Evolutionary conservation across 1,140 invertebrate species (phyloP), one percentile per base, ranked within the genome.

Genomic region (Pararge aegeria): DNA sequence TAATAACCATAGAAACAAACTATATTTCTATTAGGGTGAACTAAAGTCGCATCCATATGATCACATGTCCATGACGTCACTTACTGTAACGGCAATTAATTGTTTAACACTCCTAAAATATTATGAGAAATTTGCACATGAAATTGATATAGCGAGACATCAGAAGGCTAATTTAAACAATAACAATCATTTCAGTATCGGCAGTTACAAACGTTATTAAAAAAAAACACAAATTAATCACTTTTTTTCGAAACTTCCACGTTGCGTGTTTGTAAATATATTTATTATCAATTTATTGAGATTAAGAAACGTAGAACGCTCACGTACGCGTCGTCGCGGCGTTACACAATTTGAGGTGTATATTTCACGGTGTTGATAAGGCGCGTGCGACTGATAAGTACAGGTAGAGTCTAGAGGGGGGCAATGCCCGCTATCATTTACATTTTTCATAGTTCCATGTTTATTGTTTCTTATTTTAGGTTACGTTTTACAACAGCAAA

Each of bases 371-470:
- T 7, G 48, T 12, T 61, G 61, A 63, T 63, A 63, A 63, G 38
- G 40, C 48, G 54, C 61, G 61, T 56, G 27, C 61, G 61, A 53
- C 49, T 54, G 61, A 63, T 63, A 62, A 56, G 44, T 9, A 38
- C 54, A 54, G 61, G 61, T 57, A 40, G 40, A 50, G 49, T 48
- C 6, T 16, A 42, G 38, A 46, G 42, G 51, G 58, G 58, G 50
- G 58, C 58, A 61, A 61, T 44, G 58, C 0, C 57, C 57, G 24
- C 16, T 42, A 46, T 44, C 49, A 21, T 21, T 59, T 42, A 1
- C 2, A 3, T 40, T 40, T 58, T 59, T 52, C 18, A 34, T 42
- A 42, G 13, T 53, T 59, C 38, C 37, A 18, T 42, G 10, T 30
- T 44, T 15, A 34, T 34, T n/a, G n/a, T n/a, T n/a, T n/a, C n/a